Percentiles rank a stretch among this genome's conserved stretches.
Evolutionary conservation across 2,113 vertebrate genomes (phyloP).

Genomic region (cat (Felis catus)): F.catus_Fca126_mat1.0 CM031421.1:29120001-29120500

Average conservation of each 20-base stretch:
- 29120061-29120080: rapidly evolving
- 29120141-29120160: not conserved
- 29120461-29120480: not conserved
- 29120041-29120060: no score
- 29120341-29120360: not conserved
- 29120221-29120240: not conserved
- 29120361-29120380: rapidly evolving
- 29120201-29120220: no score
- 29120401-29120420: not conserved
- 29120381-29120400: rapidly evolving
- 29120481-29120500: rapidly evolving
- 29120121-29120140: not conserved
- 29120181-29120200: not conserved
- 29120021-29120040: not conserved
- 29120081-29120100: rapidly evolving
- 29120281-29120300: not conserved
- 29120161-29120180: not conserved
- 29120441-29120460: not conserved
- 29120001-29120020: not conserved
- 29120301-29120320: not conserved
- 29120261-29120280: not conserved
- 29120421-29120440: rapidly evolving
- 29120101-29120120: not conserved
- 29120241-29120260: not conserved
- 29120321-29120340: not conserved